phyloP scores from a whole-genome alignment of 53 echinoderm and acorn worm species.

The Crossaster papposus region DNA sequence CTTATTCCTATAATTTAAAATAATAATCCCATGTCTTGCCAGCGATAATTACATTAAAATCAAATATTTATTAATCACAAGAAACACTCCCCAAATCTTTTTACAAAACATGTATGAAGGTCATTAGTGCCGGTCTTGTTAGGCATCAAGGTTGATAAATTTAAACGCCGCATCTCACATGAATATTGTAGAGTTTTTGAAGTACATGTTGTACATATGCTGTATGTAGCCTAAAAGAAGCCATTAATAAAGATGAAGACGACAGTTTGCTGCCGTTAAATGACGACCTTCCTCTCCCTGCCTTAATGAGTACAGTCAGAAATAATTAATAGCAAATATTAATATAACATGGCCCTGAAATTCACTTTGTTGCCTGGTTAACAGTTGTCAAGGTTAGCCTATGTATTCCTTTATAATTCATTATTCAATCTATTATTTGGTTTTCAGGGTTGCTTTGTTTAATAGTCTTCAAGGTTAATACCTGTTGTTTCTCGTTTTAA shows the following conservation, averaged over 20 bases:
- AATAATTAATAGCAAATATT: slow-evolving; percentile 56
- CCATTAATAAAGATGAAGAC: slow-evolving; percentile 16
- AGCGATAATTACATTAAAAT: neutral
- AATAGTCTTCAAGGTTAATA: slow-evolving; percentile 29
- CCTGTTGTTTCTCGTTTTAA: neutral
- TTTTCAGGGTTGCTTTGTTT: neutral
- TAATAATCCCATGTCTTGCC: neutral
- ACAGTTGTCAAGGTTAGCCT: slow-evolving; percentile 41
- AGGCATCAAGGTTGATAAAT: slow-evolving; percentile 3
- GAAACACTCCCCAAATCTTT: neutral
- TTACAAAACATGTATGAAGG: neutral
- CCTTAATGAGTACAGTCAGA: slow-evolving; percentile 20
- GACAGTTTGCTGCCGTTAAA: neutral
- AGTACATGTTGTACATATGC: slow-evolving; percentile 21
- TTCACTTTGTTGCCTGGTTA: slow-evolving; percentile 44
- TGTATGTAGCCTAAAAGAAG: slow-evolving; percentile 21
- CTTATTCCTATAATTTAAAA: neutral
- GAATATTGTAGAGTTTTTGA: slow-evolving; percentile 9
- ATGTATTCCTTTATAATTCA: slow-evolving; percentile 1
- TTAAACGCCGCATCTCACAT: slow-evolving; percentile 3
- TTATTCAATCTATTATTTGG: slow-evolving; percentile 3
- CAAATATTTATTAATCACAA: neutral
- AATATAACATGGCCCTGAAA: slow-evolving; percentile 47
- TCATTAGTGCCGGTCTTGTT: neutral
- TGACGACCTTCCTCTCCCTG: neutral